These are phyloP conservation scores for Myiothlypis coronata DNA, from an alignment of 2,797 vertebrate species.

Conservation along the genomic window DNA sequence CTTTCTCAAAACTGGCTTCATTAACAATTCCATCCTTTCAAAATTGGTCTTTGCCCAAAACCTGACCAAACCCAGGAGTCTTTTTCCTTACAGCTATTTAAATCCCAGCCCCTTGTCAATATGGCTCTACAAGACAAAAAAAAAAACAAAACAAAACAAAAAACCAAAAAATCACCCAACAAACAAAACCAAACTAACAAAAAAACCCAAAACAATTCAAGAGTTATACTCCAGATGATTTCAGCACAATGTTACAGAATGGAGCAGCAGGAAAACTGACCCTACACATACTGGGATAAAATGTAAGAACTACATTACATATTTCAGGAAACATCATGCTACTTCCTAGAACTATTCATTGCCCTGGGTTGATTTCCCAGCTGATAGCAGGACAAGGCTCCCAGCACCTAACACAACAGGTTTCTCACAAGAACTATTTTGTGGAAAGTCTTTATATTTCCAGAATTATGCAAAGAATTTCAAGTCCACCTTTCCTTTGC, in stretches of 20 bases:
- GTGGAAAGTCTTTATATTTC: background rate
- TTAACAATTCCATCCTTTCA: background rate
- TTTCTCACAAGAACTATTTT: background rate
- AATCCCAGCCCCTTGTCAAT: background rate
- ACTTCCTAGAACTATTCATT: background rate
- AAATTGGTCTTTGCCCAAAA: background rate
- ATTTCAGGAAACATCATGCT: background rate
- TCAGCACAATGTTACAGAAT: too few species aligned
- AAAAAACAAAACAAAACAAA: background rate
- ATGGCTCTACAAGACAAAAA: background rate
- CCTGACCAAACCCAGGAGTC: background rate
- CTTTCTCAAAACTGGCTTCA: background rate
- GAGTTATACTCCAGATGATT: too few species aligned
- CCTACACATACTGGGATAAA: background rate
- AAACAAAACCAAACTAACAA: background rate
- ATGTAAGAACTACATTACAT: rapidly evolving
- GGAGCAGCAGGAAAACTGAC: too few species aligned
- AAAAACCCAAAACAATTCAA: background rate
- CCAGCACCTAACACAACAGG: background rate
- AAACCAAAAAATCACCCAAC: background rate
- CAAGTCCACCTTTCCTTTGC: background rate
- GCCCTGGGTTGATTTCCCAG: background rate
- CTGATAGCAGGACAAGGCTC: background rate
- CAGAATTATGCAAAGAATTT: background rate
- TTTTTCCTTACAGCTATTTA: background rate